Evolutionary conservation across 1,140 invertebrate genomes (phyloP), one percentile per base, ranked within the genome.

Genomic region (Euglossa dilemma): DNA sequence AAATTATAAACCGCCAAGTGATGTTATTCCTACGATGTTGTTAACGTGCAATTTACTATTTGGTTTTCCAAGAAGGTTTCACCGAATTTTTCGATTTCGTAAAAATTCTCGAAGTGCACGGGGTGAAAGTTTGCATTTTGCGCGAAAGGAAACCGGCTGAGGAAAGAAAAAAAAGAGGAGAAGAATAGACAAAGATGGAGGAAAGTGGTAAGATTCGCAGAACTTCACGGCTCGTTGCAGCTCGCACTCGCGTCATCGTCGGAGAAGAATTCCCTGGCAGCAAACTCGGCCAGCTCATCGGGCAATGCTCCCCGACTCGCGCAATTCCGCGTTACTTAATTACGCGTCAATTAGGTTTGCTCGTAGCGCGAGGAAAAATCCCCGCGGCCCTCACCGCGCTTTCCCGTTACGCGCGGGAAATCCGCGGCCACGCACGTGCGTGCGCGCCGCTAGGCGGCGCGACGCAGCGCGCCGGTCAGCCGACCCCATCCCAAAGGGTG

Each of bases 401-500:
- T 87, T 82, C 86, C 83, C 82, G 80, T 89, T 88, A 70, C 67
- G n/a, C 79, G 63, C 75, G 85, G 79, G 66, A 83, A 86, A 79
- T 74, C 56, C 70, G 57, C 73, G 56, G 25, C 45, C 50, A 70
- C 83, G 77, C 83, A 69, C 78, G 61, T 28, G 72, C 36, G 67
- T 63, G 36, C 64, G 47, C 25, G 7, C 54, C 16, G 56, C 61
- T 12, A 85, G 85, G 85, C 86, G 87, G 85, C 80, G 85, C 70
- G 8, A 28, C 25, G 18, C 63, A 28, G 23, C 20, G 2, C 28
- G 14, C 3, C 2, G 36, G 28, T 12, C 73, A 84, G 81, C 85
- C 81, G 87, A 89, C 80, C 71, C 85, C 79, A 70, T 88, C 84
- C 78, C 73, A 80, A 70, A 84, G 72, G 64, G 81, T 88, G 88